These are phyloP conservation scores for Dorcus parallelipipedus DNA, from an alignment of 2,888 invertebrate genomes.

Conservation along the genomic window DNA sequence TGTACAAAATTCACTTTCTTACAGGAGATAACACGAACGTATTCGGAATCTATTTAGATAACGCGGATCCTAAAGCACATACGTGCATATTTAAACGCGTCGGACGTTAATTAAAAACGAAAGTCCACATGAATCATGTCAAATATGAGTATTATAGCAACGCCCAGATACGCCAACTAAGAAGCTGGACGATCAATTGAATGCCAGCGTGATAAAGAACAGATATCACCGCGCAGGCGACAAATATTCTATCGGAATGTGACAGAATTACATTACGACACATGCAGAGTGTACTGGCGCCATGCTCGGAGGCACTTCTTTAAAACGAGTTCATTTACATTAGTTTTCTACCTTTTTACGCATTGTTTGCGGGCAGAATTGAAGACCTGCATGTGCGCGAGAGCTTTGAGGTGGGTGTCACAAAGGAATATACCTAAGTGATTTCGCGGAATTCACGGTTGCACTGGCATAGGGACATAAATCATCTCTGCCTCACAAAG, in stretches of 20 bases:
- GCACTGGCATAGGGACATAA: neutral
- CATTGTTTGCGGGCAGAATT: too few species aligned
- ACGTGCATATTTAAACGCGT: too few species aligned
- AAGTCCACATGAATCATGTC: too few species aligned
- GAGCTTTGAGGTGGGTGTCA: neutral
- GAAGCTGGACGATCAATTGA: too few species aligned
- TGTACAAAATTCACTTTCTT: too few species aligned
- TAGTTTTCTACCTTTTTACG: too few species aligned
- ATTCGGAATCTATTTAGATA: too few species aligned
- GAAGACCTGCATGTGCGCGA: neutral
- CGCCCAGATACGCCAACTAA: too few species aligned
- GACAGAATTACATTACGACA: neutral
- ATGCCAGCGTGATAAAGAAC: neutral
- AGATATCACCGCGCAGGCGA: neutral
- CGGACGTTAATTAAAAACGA: too few species aligned
- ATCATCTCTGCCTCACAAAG: neutral
- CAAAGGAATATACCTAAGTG: neutral
- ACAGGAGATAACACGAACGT: too few species aligned
- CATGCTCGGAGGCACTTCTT: neutral
- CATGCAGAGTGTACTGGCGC: neutral
- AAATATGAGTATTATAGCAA: too few species aligned
- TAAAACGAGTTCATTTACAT: neutral
- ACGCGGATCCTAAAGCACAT: too few species aligned
- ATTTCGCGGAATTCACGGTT: constrained; percentile 1
- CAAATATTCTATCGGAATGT: neutral